Percentiles rank a stretch among this genome's conserved stretches.
phyloP scores from a whole-genome alignment of 2,113 vertebrate species.

The Nicator chloris region DNA sequence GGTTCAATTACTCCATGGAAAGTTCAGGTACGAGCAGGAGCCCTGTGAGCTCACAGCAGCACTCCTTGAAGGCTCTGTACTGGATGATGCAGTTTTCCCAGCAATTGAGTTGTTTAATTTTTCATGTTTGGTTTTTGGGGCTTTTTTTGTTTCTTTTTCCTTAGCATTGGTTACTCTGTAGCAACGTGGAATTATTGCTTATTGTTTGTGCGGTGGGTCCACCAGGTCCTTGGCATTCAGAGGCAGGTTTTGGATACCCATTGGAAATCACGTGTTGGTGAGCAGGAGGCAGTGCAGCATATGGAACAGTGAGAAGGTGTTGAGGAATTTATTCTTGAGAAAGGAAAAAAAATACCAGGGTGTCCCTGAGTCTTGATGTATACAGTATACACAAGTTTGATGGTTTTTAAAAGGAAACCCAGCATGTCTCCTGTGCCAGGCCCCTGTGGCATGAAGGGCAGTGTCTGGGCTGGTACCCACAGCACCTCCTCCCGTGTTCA shows the following conservation, averaged over 20 bases:
- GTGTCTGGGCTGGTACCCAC: background rate
- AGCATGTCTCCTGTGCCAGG: background rate
- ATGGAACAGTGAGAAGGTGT: background rate
- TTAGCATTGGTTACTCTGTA: background rate
- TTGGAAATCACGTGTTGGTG: background rate
- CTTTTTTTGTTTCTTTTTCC: background rate
- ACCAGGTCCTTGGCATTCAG: background rate
- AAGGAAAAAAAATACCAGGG: rapidly evolving
- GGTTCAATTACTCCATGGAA: background rate
- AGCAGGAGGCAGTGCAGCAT: background rate
- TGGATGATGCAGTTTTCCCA: background rate
- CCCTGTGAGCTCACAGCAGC: background rate
- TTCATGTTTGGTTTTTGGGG: background rate
- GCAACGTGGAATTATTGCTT: background rate
- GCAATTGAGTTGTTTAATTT: background rate
- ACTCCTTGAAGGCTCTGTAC: background rate
- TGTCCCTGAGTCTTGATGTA: background rate
- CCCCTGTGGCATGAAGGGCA: background rate
- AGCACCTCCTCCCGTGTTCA: background rate
- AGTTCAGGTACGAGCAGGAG: background rate
- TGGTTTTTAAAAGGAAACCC: background rate
- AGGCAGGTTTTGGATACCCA: background rate
- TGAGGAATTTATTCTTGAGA: background rate
- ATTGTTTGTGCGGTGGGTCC: background rate
- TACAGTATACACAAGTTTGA: background rate